These are phyloP conservation scores for Gobiocypris rarus DNA, from an alignment of 2,113 vertebrate species.

Conservation along the genomic window DNA sequence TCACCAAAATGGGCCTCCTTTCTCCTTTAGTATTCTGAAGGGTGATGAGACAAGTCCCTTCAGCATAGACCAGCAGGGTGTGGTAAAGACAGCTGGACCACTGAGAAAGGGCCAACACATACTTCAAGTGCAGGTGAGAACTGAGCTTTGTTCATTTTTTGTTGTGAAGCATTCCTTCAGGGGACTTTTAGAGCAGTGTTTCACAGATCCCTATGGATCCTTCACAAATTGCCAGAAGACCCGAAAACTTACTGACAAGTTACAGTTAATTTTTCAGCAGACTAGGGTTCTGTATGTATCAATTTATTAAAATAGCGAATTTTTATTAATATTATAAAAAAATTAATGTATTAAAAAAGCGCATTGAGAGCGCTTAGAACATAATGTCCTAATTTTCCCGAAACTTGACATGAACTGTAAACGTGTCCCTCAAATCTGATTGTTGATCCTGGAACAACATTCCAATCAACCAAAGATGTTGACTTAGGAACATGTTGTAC, in stretches of 20 bases:
- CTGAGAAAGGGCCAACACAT: conserved; percentile 77
- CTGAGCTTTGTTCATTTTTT: not conserved
- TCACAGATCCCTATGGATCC: not conserved
- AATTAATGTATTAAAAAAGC: no score
- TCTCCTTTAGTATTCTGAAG: conserved; percentile 76
- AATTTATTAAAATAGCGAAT: no score
- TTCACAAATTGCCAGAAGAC: not conserved
- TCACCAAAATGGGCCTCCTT: conserved; percentile 84
- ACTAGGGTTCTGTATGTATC: no score
- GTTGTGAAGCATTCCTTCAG: not conserved
- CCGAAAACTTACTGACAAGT: not conserved
- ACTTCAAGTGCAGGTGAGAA: conserved; percentile 79
- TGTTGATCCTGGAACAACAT: no score
- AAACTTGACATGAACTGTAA: no score
- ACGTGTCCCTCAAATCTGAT: no score
- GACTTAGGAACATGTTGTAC: no score
- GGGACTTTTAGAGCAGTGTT: not conserved
- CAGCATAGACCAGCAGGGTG: conserved; percentile 76
- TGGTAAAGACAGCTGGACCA: conserved; percentile 67
- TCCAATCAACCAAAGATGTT: no score
- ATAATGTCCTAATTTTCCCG: no score
- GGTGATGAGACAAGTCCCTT: conserved; percentile 78
- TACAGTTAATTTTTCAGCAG: not conserved
- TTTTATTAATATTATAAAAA: no score
- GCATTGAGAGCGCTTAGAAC: no score